Conservation (phyloP, 2,797 vertebrate genomes). For the Chloroceryle inda region DNA sequence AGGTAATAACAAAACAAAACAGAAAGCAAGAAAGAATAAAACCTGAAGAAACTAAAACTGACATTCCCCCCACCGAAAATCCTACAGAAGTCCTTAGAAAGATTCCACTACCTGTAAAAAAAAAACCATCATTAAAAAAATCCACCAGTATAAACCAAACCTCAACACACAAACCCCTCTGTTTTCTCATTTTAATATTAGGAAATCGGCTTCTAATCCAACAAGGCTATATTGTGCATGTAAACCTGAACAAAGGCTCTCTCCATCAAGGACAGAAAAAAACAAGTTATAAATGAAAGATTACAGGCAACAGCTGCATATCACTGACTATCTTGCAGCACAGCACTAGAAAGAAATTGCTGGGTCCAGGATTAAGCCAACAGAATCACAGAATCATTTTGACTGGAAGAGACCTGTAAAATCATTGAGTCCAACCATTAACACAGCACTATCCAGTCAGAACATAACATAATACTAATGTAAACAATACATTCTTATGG, state of each 20-base stretch:
- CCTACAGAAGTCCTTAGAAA: background rate
- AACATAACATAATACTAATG: too few species aligned
- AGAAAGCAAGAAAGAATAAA: background rate
- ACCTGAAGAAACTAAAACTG: background rate
- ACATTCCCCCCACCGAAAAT: accelerated
- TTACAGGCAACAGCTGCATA: background rate
- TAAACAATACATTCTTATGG: background rate
- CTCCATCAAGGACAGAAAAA: background rate
- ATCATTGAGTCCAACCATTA: too few species aligned
- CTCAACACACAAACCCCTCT: accelerated
- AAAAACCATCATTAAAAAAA: background rate
- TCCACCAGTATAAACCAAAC: background rate
- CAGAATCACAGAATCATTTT: too few species aligned
- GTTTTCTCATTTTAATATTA: background rate
- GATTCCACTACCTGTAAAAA: background rate
- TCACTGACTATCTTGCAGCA: background rate
- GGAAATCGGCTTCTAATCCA: background rate
- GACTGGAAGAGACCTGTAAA: too few species aligned
- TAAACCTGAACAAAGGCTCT: background rate
- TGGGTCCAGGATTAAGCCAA: background rate
- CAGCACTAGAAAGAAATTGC: background rate
- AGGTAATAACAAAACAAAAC: background rate
- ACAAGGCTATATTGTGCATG: background rate
- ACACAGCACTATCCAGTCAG: too few species aligned
- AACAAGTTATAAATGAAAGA: background rate